Conservation (phyloP, 1,140 invertebrate species). For the Gryllus bimaculatus region DNA sequence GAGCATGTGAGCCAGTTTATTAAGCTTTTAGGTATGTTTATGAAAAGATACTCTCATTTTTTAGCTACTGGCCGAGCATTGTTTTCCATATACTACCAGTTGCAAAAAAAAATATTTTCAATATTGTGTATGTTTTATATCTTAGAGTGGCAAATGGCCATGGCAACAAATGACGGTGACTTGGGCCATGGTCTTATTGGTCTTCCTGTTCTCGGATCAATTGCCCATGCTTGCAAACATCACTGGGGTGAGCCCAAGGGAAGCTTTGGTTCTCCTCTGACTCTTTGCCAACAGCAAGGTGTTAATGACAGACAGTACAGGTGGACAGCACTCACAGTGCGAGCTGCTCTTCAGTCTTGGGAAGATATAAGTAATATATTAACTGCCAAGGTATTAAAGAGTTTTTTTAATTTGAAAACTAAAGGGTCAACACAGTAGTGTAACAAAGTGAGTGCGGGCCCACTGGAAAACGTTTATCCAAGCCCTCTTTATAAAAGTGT, state of each 20-base stretch:
- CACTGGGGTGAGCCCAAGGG: constrained; percentile 34
- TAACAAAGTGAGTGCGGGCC: too few relatives aligned
- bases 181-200: constrained; percentile 26
- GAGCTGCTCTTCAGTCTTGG: constrained; percentile 40
- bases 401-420: too few relatives aligned
- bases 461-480: too few relatives aligned
- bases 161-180: constrained; percentile 30
- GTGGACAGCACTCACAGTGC: constrained; percentile 41
- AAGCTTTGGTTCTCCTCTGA: constrained; percentile 31
- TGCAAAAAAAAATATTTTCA: not conserved
- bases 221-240: constrained; percentile 37
- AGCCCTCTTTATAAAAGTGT: too few relatives aligned
- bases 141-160: constrained; percentile 37
- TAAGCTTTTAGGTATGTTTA: constrained; percentile 36
- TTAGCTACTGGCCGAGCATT: not conserved
- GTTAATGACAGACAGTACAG: constrained; percentile 44
- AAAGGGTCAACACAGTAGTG: too few relatives aligned
- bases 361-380: constrained; percentile 46
- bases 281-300: constrained; percentile 35
- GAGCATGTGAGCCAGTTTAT: constrained; percentile 37
- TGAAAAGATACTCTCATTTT: not conserved
- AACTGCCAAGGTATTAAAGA: constrained; percentile 41
- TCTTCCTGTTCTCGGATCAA: constrained; percentile 36
- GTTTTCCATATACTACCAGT: not conserved
- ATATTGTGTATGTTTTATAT: not conserved